Base-by-base conservation (phyloP, 2,797 vertebrate genomes). In the Helostoma temminkii region DNA sequence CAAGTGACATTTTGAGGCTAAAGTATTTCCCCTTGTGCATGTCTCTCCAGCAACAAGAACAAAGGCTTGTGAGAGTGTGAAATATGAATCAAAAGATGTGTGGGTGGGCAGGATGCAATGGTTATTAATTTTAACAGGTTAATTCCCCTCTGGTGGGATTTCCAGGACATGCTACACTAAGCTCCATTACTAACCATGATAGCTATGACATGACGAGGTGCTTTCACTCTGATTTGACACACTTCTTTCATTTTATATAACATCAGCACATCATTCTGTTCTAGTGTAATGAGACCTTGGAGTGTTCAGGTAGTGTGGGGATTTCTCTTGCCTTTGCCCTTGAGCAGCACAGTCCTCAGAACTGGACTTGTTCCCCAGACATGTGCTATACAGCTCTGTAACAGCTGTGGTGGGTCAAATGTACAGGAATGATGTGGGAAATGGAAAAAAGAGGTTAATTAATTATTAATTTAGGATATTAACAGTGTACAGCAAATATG, bases 1-100 rank as follows among this genome's bases (percentile, higher is more conserved):
- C 41, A 7, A 64, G 34, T 89, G 86, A 90, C 82, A 90, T 81
- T 89, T 87, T 88, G 71, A 86, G 81, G 81, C 77, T 84, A 62
- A 81, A 80, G 77, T 69, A 50, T 76, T 67, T 77, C 80, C 80
- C 79, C 49, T n/a, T 57, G 80, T 65, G 76, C 46, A 30, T 18
- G 36, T 62, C 36, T 72, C 50, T 54, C 32, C n/a, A 12, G 52
- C 53, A 36, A 9, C 16, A 56, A 67, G 58, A 86, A 78, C 66
- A 87, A 86, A 86, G 41, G 58, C 60, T 57, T 58, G 63, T 43
- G 54, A 68, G 56, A 39, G 66, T 75, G 72, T 86, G 77, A 84
- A 83, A 77, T 66, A 78, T 72, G 63, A 70, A 74, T 70, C 61
- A 69, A 69, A 79, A 68, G 65, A 49, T 9, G 4, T 2, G 53